Percentiles rank a stretch among this genome's conserved stretches.
These are phyloP conservation scores for Acrobasis repandana DNA, from an alignment of 2,888 invertebrate genomes.

Conservation along the genomic window DNA sequence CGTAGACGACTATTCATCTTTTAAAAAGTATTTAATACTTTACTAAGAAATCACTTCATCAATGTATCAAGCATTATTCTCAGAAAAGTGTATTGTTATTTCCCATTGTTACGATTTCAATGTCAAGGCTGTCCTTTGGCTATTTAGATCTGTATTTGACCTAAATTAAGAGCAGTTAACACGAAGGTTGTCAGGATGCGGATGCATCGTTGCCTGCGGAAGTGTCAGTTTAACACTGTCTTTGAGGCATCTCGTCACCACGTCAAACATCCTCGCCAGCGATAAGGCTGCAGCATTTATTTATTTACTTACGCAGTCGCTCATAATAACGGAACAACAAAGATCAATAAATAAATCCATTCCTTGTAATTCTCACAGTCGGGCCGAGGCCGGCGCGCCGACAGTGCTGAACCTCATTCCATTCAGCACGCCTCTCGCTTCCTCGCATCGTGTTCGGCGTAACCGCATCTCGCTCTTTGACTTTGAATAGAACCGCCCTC, in stretches of 20 bases:
- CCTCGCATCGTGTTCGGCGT: slow-evolving; percentile 35
- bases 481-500: slow-evolving; percentile 78
- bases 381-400: slow-evolving; percentile 64
- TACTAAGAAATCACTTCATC: background rate
- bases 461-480: slow-evolving; percentile 51
- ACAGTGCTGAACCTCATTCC: slow-evolving; percentile 75
- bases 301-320: slow-evolving; percentile 59
- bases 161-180: background rate
- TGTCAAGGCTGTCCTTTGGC: background rate
- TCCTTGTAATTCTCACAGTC: slow-evolving; percentile 79
- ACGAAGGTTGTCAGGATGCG: background rate
- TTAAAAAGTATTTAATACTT: no score
- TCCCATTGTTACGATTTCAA: background rate
- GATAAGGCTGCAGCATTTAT: slow-evolving; percentile 51
- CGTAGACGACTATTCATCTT: background rate
- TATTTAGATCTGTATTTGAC: background rate
- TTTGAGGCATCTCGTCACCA: slow-evolving; percentile 38
- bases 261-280: slow-evolving; percentile 46
- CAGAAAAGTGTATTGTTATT: background rate
- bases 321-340: slow-evolving; percentile 73
- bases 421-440: slow-evolving; percentile 61
- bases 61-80: background rate
- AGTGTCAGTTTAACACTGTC: slow-evolving; percentile 48
- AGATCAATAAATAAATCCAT: slow-evolving; percentile 80
- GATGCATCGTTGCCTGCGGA: slow-evolving; percentile 40